Evolutionary conservation across 1,140 invertebrate genomes (phyloP).

Genomic region (Drosophila obscura): DNA sequence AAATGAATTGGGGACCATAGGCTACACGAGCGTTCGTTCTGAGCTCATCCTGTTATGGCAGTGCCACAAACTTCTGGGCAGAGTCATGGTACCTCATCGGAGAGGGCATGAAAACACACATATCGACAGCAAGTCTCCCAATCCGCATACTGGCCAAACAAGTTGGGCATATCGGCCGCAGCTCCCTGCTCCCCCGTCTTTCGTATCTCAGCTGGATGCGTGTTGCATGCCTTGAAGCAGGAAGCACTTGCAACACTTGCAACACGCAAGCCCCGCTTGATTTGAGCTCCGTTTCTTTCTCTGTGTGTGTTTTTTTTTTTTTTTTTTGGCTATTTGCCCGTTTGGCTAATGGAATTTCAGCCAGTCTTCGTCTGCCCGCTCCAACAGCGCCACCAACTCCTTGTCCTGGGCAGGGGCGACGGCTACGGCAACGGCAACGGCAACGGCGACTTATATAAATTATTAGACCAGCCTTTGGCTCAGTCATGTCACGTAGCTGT

Average conservation of each 20-base stretch:
- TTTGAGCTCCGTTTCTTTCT: slow-evolving; percentile 52
- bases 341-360: slow-evolving; percentile 46
- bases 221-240: slow-evolving; percentile 72
- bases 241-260: slow-evolving; percentile 73
- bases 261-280: slow-evolving; percentile 71
- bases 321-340: slow-evolving; percentile 50
- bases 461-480: slow-evolving; percentile 39
- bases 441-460: slow-evolving; percentile 39
- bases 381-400: background rate
- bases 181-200: slow-evolving; percentile 1
- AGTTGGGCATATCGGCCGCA: slow-evolving; percentile 46
- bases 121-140: slow-evolving; percentile 45
- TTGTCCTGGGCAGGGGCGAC: background rate
- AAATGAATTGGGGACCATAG: too few species aligned
- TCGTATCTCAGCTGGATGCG: slow-evolving; percentile 50
- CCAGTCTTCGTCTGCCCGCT: background rate
- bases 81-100: too few species aligned
- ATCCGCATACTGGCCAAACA: slow-evolving; percentile 66
- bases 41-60: too few species aligned
- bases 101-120: slow-evolving; percentile 7
- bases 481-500: slow-evolving; percentile 52
- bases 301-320: slow-evolving; percentile 14
- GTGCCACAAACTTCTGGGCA: too few species aligned
- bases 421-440: background rate
- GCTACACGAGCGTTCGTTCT: too few species aligned